These are phyloP conservation scores for Drosophila nigromelanica DNA, from an alignment of 1,140 invertebrate species.

Conservation along the genomic window DNA sequence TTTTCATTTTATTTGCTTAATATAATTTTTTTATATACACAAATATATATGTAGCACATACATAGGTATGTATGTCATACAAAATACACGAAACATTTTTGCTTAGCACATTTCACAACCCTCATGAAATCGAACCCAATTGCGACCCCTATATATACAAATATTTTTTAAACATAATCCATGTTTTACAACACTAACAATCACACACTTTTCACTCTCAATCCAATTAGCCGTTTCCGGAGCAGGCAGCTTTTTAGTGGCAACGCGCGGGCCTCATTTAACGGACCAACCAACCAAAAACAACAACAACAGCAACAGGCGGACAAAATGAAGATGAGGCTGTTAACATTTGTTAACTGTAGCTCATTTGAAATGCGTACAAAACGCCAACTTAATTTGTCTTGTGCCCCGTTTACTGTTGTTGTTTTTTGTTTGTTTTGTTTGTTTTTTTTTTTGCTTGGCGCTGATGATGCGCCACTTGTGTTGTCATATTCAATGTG, in stretches of 20 bases:
- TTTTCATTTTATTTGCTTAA: too few species aligned
- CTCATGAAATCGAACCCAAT: slow-evolving; percentile 27
- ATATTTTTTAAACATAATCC: background rate
- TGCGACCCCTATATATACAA: slow-evolving; percentile 28
- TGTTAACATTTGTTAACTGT: slow-evolving; percentile 67
- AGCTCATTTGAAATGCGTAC: slow-evolving; percentile 72
- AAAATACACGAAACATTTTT: background rate
- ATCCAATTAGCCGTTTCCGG: slow-evolving; percentile 73
- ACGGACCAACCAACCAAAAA: slow-evolving; percentile 18
- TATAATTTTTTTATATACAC: too few species aligned
- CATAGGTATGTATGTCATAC: slow-evolving; percentile 1
- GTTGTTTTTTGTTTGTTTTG: slow-evolving; percentile 11
- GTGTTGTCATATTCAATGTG: slow-evolving; percentile 59
- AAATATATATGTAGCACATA: background rate
- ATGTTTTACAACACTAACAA: slow-evolving; percentile 49
- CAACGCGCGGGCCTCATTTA: slow-evolving; percentile 48
- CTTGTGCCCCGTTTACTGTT: slow-evolving; percentile 37
- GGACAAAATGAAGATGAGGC: slow-evolving; percentile 43
- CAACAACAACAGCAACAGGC: slow-evolving; percentile 6
- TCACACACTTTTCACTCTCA: slow-evolving; percentile 38
- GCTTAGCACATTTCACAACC: slow-evolving; percentile 19
- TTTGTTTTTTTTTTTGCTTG: slow-evolving; percentile 37
- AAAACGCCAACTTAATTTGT: slow-evolving; percentile 69
- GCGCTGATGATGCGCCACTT: slow-evolving; percentile 44
- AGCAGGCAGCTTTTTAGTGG: slow-evolving; percentile 63